Base-by-base conservation (phyloP, 2,888 invertebrate genomes). In the Drosophila koepferae region DNA sequence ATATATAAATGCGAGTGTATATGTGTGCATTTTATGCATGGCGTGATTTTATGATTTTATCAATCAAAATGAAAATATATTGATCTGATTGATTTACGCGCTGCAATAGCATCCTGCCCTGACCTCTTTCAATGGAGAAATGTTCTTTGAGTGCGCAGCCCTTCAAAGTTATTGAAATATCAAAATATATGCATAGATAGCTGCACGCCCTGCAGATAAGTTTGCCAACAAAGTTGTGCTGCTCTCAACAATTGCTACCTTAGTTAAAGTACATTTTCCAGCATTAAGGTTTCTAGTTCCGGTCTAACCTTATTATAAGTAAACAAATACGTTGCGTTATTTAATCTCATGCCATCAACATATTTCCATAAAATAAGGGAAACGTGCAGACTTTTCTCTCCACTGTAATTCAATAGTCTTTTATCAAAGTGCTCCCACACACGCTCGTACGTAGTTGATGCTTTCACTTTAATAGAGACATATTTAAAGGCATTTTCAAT, bases 81-180 rank as follows among this genome's bases (percentile, higher is more conserved):
- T 74, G 81, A 82, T 81, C 72, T 77, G 80, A 81, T 81, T 83
- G 82, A 83, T 83, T 83, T 83, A 83, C 75, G 80, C 62, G 54
- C 18, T 53, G 76, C 65, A 66, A 60, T 65, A 53, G 68, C 6
- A 36, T 65, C 31, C 48, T 28, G 14, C 41, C 28, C 38, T 67
- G 34, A 14, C 36, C 44, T 44, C 64, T 69, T 64, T 34, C 18
- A 10, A 14, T 7, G 2, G 0, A 8, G 2, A 14, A 18, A 28
- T 38, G 18, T 59, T 14, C 12, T 73, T 64, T 31, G 18, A 43
- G 12, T 28, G 53, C 54, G 44, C n/a, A 55, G 63, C 72, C 55
- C 64, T 77, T 38, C 40, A 59, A 68, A 75, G 51, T 66, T 72
- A 76, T 82, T 71, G 70, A 63, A 71, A 68, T 67, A 44, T 20